Evolutionary conservation across 2,888 invertebrate species (phyloP).

Genomic region (Apomyelois bistriatella): DNA sequence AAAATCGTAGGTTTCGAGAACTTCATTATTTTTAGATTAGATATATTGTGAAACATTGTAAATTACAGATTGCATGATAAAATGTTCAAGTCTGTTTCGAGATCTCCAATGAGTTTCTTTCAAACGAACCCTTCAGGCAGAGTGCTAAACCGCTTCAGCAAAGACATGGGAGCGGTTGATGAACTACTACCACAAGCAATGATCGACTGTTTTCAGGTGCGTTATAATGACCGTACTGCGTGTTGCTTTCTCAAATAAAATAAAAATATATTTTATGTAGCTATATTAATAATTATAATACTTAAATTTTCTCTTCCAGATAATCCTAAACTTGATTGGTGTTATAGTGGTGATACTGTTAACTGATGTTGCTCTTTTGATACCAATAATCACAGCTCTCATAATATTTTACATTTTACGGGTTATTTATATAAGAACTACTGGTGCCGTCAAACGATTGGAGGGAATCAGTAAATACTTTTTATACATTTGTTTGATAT

Average conservation of each 20-base stretch:
- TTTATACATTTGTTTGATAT: background rate
- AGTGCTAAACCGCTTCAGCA: constrained; percentile 89
- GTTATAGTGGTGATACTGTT: constrained; percentile 87
- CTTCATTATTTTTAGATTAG: too few species aligned
- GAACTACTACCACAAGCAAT: constrained; percentile 87
- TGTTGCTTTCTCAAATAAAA: too few species aligned
- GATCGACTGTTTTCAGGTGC: constrained; percentile 82
- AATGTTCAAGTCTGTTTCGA: constrained; percentile 82
- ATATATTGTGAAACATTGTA: too few species aligned
- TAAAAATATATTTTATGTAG: too few species aligned
- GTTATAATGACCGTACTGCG: too few species aligned
- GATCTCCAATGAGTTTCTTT: constrained; percentile 84
- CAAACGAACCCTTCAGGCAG: constrained; percentile 90
- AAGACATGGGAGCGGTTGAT: constrained; percentile 91
- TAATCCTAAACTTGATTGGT: constrained; percentile 87
- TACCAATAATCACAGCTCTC: constrained; percentile 78
- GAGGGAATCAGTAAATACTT: constrained; percentile 82
- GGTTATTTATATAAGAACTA: constrained; percentile 83
- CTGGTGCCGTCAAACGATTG: constrained; percentile 84
- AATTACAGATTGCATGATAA: constrained; percentile 79
- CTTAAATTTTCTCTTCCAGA: too few species aligned
- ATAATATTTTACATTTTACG: constrained; percentile 82
- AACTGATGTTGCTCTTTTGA: constrained; percentile 71
- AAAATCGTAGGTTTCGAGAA: too few species aligned
- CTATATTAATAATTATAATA: too few species aligned